These are phyloP conservation scores for Falco biarmicus DNA, from an alignment of 2,797 vertebrate species.

Conservation along the genomic window DNA sequence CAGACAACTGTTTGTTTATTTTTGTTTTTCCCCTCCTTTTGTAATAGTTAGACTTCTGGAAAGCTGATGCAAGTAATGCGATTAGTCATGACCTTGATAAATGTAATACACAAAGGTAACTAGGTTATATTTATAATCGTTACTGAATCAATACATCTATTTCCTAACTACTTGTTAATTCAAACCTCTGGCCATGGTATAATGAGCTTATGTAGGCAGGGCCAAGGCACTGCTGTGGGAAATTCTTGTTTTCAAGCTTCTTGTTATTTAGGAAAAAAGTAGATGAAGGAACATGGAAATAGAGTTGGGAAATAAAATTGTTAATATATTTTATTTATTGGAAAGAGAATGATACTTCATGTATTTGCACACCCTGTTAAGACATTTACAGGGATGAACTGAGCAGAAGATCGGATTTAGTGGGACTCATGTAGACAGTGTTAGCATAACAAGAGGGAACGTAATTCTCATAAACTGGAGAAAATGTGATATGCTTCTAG, in stretches of 20 bases:
- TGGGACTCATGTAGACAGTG: neutral
- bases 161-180: neutral
- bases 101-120: neutral
- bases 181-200: neutral
- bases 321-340: constrained; percentile 11
- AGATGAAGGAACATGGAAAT: neutral
- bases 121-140: neutral
- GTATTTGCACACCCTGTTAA: neutral
- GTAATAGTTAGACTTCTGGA: neutral
- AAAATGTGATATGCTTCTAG: neutral
- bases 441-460: neutral
- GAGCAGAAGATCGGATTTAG: neutral
- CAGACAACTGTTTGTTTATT: neutral
- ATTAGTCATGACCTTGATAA: neutral
- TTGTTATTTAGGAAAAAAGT: neutral
- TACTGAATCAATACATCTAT: neutral
- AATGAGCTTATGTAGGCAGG: neutral
- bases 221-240: neutral
- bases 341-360: neutral
- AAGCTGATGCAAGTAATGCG: neutral
- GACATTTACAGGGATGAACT: neutral
- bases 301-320: neutral
- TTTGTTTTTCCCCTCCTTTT: neutral
- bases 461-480: neutral
- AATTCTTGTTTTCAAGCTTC: neutral